A percentile compares a stretch with the other conserved stretches of the same genome.
These are phyloP conservation scores for Fulica atra DNA, from an alignment of 2,113 vertebrate genomes.

Conservation along the genomic window DNA sequence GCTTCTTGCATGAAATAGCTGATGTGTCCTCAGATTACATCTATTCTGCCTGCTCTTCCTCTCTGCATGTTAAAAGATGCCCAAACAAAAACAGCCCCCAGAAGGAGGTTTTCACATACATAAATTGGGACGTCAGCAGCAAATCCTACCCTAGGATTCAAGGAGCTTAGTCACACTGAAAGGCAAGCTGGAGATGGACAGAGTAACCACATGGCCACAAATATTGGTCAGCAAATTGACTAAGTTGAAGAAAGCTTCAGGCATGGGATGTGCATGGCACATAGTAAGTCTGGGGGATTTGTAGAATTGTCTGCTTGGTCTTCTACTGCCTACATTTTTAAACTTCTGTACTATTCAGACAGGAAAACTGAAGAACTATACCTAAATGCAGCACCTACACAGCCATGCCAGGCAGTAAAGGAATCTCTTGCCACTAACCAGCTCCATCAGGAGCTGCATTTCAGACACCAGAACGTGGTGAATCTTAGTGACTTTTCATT, in stretches of 20 bases:
- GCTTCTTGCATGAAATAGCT: background rate
- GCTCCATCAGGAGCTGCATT: background rate
- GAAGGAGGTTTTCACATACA: background rate
- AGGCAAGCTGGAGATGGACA: background rate
- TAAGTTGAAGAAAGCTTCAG: background rate
- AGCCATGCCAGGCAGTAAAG: background rate
- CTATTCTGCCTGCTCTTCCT: background rate
- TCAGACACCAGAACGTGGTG: background rate
- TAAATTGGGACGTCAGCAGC: background rate
- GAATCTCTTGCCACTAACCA: background rate
- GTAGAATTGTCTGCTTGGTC: background rate
- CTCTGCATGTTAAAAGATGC: background rate
- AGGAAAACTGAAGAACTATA: background rate
- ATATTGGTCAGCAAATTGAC: background rate
- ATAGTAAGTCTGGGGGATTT: background rate
- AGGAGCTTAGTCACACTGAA: background rate
- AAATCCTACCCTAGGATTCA: background rate
- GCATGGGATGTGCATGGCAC: background rate
- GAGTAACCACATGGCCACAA: background rate
- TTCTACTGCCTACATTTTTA: background rate
- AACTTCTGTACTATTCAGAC: background rate
- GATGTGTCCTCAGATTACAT: background rate
- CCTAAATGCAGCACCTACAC: background rate
- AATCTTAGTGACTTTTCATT: background rate
- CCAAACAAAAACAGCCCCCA: background rate